Conservation (phyloP, 2,797 vertebrate species). For the Chelon auratus region DNA sequence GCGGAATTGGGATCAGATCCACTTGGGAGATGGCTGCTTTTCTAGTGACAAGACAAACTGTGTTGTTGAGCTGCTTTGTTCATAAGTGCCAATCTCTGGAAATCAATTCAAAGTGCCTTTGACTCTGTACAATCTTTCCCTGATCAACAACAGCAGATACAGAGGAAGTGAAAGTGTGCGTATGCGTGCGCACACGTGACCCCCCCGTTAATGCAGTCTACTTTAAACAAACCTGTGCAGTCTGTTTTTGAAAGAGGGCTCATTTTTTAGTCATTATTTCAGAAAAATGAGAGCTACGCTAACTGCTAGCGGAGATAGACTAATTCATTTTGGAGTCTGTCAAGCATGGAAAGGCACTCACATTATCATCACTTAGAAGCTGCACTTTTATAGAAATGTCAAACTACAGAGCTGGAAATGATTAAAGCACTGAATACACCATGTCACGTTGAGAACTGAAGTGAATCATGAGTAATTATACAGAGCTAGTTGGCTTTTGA, state of each 20-base stretch:
- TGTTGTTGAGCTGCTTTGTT: conserved; percentile 46
- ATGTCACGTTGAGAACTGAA: conserved; percentile 57
- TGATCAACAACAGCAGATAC: conserved; percentile 59
- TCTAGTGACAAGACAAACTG: conserved; percentile 56
- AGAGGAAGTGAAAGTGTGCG: conserved; percentile 37
- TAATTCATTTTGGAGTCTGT: conserved; percentile 78
- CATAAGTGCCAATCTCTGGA: conserved; percentile 60
- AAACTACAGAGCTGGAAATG: conserved; percentile 77
- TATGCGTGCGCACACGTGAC: conserved; percentile 17
- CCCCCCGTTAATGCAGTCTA: conserved; percentile 67
- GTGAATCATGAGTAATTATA: conserved; percentile 71
- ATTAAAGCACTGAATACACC: conserved; percentile 69
- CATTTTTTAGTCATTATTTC: conserved; percentile 58
- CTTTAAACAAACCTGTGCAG: conserved; percentile 76
- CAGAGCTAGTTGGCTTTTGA: conserved; percentile 56
- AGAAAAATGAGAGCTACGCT: conserved; percentile 54
- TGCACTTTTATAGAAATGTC: conserved; percentile 78
- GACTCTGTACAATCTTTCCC: conserved; percentile 40
- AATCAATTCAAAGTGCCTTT: conserved; percentile 46
- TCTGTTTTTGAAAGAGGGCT: conserved; percentile 47
- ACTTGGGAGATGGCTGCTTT: conserved; percentile 57
- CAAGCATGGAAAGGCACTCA: conserved; percentile 71
- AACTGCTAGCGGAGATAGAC: conserved; percentile 65
- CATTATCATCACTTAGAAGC: conserved; percentile 78
- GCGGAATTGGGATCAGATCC: conserved; percentile 69